Conservation (phyloP, 2,113 vertebrate genomes). For the Pelvicachromis taeniatus region DNA sequence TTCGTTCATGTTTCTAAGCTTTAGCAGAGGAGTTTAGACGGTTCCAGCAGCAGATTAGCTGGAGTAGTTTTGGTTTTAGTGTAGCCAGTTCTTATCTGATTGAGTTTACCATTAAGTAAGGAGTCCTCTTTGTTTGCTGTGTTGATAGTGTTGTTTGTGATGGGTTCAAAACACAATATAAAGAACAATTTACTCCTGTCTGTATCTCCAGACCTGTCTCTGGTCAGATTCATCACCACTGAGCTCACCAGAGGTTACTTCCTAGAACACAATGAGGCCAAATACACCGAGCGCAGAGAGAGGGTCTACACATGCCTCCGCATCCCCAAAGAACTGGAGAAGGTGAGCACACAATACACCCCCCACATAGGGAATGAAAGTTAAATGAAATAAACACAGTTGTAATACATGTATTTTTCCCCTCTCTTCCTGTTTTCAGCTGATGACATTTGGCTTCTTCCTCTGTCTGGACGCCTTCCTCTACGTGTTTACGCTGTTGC, state of each 20-base stretch:
- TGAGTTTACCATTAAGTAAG: neutral
- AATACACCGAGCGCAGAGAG: slow-evolving; percentile 94
- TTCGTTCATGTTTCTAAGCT: neutral
- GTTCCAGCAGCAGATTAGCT: neutral
- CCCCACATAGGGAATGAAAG: neutral
- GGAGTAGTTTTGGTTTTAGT: neutral
- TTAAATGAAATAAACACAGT: neutral
- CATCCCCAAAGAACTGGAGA: slow-evolving; percentile 96
- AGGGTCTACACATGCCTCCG: slow-evolving; percentile 94
- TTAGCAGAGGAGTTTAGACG: neutral
- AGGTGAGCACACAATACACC: slow-evolving; percentile 71
- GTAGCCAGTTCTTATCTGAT: neutral
- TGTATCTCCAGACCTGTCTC: slow-evolving; percentile 81
- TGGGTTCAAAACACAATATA: neutral
- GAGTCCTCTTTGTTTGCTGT: neutral
- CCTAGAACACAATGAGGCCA: slow-evolving; percentile 98
- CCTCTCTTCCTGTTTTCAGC: slow-evolving; percentile 67
- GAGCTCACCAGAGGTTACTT: slow-evolving; percentile 97
- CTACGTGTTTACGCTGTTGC: slow-evolving; percentile 94
- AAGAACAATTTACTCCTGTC: neutral
- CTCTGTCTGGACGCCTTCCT: slow-evolving; percentile 97
- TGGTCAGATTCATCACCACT: slow-evolving; percentile 90
- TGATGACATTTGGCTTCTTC: slow-evolving; percentile 97
- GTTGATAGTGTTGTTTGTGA: neutral
- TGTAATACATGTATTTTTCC: neutral